Conservation (phyloP, 1,140 invertebrate species). For the Orussus abietinus region DNA sequence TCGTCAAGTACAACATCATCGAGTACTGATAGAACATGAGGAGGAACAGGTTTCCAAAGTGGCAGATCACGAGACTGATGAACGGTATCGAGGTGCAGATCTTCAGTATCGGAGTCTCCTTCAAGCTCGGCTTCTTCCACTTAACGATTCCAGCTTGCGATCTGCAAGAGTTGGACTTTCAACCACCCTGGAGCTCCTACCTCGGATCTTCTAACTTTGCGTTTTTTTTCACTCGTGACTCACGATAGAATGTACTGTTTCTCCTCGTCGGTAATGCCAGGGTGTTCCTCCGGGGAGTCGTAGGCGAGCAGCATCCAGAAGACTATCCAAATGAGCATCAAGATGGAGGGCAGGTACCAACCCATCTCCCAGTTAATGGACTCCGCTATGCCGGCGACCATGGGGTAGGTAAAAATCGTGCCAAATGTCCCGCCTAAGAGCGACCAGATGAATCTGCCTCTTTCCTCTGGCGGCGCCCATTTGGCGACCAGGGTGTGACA, state of each 20-base stretch:
- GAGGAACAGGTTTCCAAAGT: constrained; percentile 70
- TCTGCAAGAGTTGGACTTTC: constrained; percentile 18
- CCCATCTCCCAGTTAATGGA: constrained; percentile 65
- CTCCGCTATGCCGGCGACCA: constrained; percentile 62
- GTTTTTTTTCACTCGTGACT: too few relatives aligned
- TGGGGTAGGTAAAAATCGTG: constrained; percentile 69
- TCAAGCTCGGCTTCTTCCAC: constrained; percentile 21
- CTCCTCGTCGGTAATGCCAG: constrained; percentile 69
- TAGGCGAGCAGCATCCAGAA: constrained; percentile 62
- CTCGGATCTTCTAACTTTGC: too few relatives aligned
- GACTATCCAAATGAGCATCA: constrained; percentile 58
- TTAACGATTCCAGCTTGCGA: constrained; percentile 28
- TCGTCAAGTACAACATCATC: constrained; percentile 60
- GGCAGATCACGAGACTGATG: constrained; percentile 59
- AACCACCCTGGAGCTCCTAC: too few relatives aligned
- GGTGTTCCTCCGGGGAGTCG: constrained; percentile 69
- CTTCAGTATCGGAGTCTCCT: constrained; percentile 28
- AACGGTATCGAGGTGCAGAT: constrained; percentile 66
- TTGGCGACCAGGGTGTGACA: constrained; percentile 64
- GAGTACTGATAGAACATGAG: constrained; percentile 81
- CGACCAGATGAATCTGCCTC: constrained; percentile 67
- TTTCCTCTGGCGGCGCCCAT: constrained; percentile 69
- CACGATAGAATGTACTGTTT: constrained; percentile 66
- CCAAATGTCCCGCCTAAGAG: constrained; percentile 70
- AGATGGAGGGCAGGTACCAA: constrained; percentile 66